Evolutionary conservation across 1,140 invertebrate genomes (phyloP).

Genomic region (Drosophila pandora): DNA sequence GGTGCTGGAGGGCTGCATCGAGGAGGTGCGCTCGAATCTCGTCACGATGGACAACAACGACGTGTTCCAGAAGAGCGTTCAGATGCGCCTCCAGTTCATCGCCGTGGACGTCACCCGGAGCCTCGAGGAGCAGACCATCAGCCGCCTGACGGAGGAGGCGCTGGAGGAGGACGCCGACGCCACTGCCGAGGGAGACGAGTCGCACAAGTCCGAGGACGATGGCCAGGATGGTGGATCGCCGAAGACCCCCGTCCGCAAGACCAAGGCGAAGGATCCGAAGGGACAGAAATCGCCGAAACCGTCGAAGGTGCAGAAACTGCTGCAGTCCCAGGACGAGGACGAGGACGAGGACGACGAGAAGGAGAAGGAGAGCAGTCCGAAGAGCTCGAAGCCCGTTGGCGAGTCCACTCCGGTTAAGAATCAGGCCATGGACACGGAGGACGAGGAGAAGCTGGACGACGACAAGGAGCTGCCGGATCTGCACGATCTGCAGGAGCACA

Average conservation of each 20-base stretch:
- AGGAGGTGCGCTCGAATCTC: slow-evolving; percentile 91
- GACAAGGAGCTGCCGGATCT: slow-evolving; percentile 10
- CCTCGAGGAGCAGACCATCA: slow-evolving; percentile 41
- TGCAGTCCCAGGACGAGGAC: background rate
- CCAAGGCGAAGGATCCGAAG: background rate
- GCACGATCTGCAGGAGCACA: background rate
- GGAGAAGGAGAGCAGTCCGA: slow-evolving; percentile 7
- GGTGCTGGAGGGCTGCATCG: slow-evolving; percentile 95
- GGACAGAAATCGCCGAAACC: background rate
- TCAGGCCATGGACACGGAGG: slow-evolving; percentile 14
- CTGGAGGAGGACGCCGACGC: background rate
- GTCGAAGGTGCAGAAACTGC: background rate
- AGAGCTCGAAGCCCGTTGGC: background rate
- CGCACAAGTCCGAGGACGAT: background rate
- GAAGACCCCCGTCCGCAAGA: background rate
- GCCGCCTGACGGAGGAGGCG: slow-evolving; percentile 9
- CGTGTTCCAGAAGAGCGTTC: slow-evolving; percentile 95
- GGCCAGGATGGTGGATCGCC: background rate
- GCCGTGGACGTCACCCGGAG: slow-evolving; percentile 85
- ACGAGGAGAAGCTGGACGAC: slow-evolving; percentile 24
- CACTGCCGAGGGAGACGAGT: background rate
- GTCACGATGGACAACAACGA: slow-evolving; percentile 91
- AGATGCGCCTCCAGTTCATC: slow-evolving; percentile 96
- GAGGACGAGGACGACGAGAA: background rate
- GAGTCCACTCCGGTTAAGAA: background rate